Evolutionary conservation across 2,797 vertebrate species (phyloP), one percentile per base, ranked within the genome.

Genomic region (Ptychobarbus kaznakovi): DNA sequence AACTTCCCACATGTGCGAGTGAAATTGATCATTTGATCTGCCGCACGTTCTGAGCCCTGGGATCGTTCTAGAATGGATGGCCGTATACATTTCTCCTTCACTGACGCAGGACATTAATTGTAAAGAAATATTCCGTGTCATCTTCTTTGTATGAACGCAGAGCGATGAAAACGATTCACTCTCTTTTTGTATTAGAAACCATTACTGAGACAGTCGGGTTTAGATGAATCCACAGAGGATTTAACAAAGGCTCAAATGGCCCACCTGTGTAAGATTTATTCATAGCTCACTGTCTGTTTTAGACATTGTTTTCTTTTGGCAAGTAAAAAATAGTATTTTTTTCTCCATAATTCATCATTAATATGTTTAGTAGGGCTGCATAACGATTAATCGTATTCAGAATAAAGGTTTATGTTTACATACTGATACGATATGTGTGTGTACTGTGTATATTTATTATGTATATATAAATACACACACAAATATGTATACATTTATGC

Each of bases 11-110:
- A 83, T 70, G 65, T 86, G 72, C 20, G 8, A 80, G 73, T 70
- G 49, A 86, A 88, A 81, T 81, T 10, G 58, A 86, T 53, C 83
- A 61, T 81, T 82, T 88, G 82, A 89, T 89, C 79, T 78, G 44
- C 38, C 5, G n/a, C 51, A 72, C 38, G 81, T 82, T 88, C 49
- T 84, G 61, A 87, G 66, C 65, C 56, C 35, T 56, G 7, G 63
- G 79, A 88, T 82, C 73, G 76, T 86, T 88, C 35, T 56, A 49
- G 75, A 80, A 81, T 78, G 63, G 63, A 44, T 73, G 40, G 63
- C 38, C 66, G 1, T 82, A 65, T 86, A 69, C 65, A 80, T 85
- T 80, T 82, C 74, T 42, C 63, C 2, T 10, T 6, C 58, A 51
- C 38, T 81, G 73, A 80, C 13, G 4, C 18, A 66, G 79, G 13